Evolutionary conservation across 2,888 invertebrate genomes (phyloP), one percentile per base, ranked within the genome.

Genomic region (Drosophila macrospina): DNA sequence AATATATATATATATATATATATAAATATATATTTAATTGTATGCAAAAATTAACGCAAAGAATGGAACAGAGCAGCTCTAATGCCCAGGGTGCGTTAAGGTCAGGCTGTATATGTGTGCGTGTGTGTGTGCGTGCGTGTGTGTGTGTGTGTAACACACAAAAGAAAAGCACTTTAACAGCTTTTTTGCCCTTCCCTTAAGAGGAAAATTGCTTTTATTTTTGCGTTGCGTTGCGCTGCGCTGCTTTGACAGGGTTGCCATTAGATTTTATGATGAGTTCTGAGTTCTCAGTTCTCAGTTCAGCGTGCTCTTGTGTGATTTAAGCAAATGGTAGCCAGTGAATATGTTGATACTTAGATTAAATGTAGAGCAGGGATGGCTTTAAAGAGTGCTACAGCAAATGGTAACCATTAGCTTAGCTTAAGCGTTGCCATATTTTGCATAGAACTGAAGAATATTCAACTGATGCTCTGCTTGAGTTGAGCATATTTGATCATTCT

Each of bases 151-250:
- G 13, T 10, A 13, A 45, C 28, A 44, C 54, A 70, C 70, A 69
- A 71, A 63, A 55, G 62, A 67, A 74, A 72, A 72, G 73, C 72
- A 77, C 74, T 75, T 76, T 60, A 76, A 52, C 48, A 47, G 10
- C 24, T 57, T 69, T 44, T 64, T 16, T 13, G 13, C 39, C 26
- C 42, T 16, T 13, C 16, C 39, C 39, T 5, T 39, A 26, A 30
- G 28, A 26, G 39, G 39, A 55, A 52, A 48, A 66, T 56, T 62
- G 62, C 44, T 63, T 63, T 56, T 57, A 45, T 51, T 42, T 67
- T 20, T 20, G 20, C 20, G 20, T 20, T 20, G 20, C 20, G 20
- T 20, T 50, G 39, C 32, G 16, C 36, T 39, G 10, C 39, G 34
- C 63, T 48, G 28, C 10, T 4, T 13, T 50, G 48, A 11, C 42